Percentiles rank a stretch among this genome's conserved stretches.
Evolutionary conservation across 2,888 invertebrate species (phyloP).

Genomic region (Bombylius major): DNA sequence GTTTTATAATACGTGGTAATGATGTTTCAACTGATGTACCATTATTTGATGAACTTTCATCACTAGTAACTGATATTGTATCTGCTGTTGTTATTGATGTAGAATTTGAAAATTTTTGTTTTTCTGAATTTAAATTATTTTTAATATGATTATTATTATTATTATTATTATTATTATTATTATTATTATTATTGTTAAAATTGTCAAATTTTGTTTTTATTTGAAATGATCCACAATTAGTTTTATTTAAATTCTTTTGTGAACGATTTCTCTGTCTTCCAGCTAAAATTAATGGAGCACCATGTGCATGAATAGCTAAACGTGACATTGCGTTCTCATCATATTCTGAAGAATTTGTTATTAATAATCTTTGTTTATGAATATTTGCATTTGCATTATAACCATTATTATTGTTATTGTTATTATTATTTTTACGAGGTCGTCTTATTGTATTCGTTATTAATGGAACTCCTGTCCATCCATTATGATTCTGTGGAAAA

Average conservation of each 20-base stretch:
- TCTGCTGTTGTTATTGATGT: conserved; percentile 33
- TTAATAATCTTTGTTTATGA: conserved; percentile 6
- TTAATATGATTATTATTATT: conserved; percentile 15
- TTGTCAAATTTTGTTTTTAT: not conserved
- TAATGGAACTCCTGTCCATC: conserved; percentile 70
- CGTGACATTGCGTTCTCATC: conserved; percentile 43
- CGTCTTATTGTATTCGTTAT: conserved; percentile 60
- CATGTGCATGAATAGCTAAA: conserved; percentile 71
- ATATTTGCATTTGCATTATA: not conserved
- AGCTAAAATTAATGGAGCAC: conserved; percentile 68
- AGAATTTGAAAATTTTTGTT: conserved; percentile 32
- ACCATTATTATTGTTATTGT: conserved; percentile 1
- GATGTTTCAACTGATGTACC: conserved; percentile 45
- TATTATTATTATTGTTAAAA: conserved; percentile 12
- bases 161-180: conserved; percentile 28
- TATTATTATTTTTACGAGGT: conserved; percentile 18
- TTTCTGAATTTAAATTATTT: conserved; percentile 17
- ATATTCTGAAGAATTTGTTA: conserved; percentile 14
- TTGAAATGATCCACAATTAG: not conserved
- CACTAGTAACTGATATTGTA: conserved; percentile 60
- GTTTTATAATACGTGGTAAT: conserved; percentile 78
- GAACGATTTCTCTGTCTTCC: conserved; percentile 38
- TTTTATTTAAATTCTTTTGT: not conserved
- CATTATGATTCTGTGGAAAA: conserved; percentile 33
- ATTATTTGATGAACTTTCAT: conserved; percentile 51